Evolutionary conservation across 2,113 vertebrate genomes (phyloP), one percentile per base, ranked within the genome.

Genomic region (Spermophilus dauricus): DNA sequence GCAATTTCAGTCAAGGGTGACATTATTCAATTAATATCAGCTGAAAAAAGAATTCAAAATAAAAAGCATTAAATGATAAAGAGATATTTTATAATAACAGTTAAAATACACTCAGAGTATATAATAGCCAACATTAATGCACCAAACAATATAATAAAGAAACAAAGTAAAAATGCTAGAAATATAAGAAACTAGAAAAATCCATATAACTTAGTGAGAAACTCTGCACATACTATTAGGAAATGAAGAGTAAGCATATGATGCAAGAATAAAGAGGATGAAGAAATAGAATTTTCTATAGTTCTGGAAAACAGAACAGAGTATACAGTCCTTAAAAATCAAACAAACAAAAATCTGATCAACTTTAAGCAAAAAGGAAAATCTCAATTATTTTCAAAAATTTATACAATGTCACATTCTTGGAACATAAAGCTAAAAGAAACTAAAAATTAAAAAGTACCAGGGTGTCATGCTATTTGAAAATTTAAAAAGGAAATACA

Each of bases 171-270:
- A 73, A 80, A 80, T 34, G 37, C 30, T 63, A 76, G 1, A 83
- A 81, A 85, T 37, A 95, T 32, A 75, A 87, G 2, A 32, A 91
- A 65, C 32, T 58, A 10, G 34, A 91, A 61, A 91, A 95, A 69
- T 53, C 37, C 51, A 86, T 2, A 51, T 3, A 81, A 67, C 9
- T 45, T 84, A 85, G 3, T 65, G 8, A 61, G 26, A 89, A 88
- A 24, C 34, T 65, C 83, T 86, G 8, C 34, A 84, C 30, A 63
- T 8, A 61, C 10, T 39, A 9, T 67, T 30, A 90, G n/a, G 95
- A 96, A 95, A 89, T 92, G 75, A 78, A 37, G 34, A 93, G 20
- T 30, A 92, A 61, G 13, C 20, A 69, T 30, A 77, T 56, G 86
- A 63, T 45, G 7, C 26, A 89, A 84, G n/a, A 30, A 70, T 75